Evolutionary conservation across 2,797 vertebrate genomes (phyloP).

Genomic region (Malurus splendens): DNA sequence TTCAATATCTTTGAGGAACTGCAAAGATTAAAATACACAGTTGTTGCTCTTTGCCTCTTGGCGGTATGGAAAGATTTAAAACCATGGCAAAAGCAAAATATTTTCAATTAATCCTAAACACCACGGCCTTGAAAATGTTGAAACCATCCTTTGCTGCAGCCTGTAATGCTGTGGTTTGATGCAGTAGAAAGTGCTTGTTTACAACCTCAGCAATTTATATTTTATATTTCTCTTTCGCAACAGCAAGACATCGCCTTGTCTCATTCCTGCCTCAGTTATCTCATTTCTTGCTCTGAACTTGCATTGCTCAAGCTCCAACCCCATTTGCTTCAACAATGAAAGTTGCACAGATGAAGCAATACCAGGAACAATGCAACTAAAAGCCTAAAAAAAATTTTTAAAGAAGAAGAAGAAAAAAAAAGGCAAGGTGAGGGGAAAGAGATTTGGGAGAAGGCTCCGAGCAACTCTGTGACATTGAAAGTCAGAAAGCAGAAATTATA

Average conservation of each 20-base stretch:
- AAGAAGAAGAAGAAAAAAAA: rapidly evolving
- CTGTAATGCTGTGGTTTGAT: not conserved
- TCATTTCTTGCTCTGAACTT: not conserved
- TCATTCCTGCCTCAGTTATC: not conserved
- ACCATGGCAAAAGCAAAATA: not conserved
- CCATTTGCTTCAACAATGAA: not conserved
- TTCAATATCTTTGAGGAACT: not conserved
- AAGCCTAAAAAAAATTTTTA: not conserved
- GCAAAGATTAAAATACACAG: not conserved
- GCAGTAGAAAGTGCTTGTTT: not conserved
- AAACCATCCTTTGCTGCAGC: not conserved
- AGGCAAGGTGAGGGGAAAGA: not conserved
- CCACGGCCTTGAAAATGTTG: not conserved
- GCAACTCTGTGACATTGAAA: not conserved
- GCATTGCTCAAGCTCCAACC: constrained; percentile 20
- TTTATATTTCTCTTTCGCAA: constrained; percentile 9
- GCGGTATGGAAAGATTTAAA: not conserved
- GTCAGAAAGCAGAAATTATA: not conserved
- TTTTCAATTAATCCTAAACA: not conserved
- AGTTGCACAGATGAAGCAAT: constrained; percentile 1
- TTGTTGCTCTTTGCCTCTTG: not conserved
- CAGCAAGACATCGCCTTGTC: not conserved
- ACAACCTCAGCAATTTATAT: not conserved
- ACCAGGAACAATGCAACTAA: not conserved
- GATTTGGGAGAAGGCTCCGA: not conserved